Percentiles rank a stretch among this genome's conserved stretches.
phyloP scores from a whole-genome alignment of 2,113 vertebrate genomes.

The Rhodinocichla rosea region DNA sequence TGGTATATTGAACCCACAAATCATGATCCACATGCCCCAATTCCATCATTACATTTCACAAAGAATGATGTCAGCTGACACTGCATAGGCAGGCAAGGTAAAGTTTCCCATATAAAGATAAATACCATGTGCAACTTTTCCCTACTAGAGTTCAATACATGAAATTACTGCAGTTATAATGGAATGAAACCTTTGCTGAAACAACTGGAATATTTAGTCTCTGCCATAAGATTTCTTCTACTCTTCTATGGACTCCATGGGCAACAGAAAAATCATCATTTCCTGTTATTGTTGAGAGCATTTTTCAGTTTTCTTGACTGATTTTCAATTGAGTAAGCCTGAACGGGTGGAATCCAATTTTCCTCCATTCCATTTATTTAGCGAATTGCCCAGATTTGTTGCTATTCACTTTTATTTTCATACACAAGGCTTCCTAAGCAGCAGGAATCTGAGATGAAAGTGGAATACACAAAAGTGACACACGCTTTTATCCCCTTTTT shows the following conservation, averaged over 20 bases:
- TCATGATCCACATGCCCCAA: neutral
- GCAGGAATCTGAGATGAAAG: neutral
- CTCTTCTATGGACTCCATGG: neutral
- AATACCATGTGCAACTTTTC: constrained; percentile 7
- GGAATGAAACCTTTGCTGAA: constrained; percentile 12
- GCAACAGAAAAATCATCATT: neutral
- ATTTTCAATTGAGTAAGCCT: constrained; percentile 24
- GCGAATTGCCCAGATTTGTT: neutral
- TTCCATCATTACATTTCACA: constrained; percentile 14
- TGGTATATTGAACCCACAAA: constrained; percentile 40
- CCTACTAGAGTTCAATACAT: constrained; percentile 20
- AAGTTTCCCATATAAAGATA: constrained; percentile 49
- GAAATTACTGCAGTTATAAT: constrained; percentile 33
- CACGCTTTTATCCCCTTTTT: neutral
- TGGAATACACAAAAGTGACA: neutral
- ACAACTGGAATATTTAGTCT: neutral
- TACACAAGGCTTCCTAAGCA: neutral
- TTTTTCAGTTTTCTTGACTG: neutral
- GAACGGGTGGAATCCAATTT: neutral
- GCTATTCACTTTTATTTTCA: neutral
- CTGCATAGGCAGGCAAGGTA: neutral
- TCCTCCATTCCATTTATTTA: neutral
- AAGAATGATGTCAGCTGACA: constrained; percentile 7
- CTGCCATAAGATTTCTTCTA: neutral
- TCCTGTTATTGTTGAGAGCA: neutral